A percentile compares a stretch with the other conserved stretches of the same genome.
phyloP scores from a whole-genome alignment of 2,888 invertebrate species.

The Thymelicus sylvestris region DNA sequence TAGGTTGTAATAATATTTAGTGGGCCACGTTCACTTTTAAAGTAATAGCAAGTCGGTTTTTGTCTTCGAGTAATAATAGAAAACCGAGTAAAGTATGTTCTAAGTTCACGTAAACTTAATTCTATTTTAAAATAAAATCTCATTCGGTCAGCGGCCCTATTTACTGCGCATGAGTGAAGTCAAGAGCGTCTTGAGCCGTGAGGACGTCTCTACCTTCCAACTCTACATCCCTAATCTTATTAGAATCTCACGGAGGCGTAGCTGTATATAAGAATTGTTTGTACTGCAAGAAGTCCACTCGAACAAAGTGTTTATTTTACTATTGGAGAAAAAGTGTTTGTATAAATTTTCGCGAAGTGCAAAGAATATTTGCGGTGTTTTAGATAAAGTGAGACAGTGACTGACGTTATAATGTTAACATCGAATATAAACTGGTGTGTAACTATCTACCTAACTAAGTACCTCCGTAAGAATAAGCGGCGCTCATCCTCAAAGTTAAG shows the following conservation, averaged over 20 bases:
- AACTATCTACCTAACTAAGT: neutral
- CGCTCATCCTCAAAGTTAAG: too few species aligned
- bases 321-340: too few species aligned
- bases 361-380: too few species aligned
- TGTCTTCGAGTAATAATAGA: too few species aligned
- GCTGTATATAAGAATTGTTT: conserved; percentile 7
- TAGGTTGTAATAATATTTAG: too few species aligned
- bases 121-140: conserved; percentile 6
- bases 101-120: neutral
- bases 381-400: neutral
- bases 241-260: conserved; percentile 7
- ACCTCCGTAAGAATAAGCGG: too few species aligned
- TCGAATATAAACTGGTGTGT: conserved; percentile 1
- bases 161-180: conserved; percentile 30
- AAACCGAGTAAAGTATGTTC: too few species aligned
- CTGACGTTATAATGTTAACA: neutral
- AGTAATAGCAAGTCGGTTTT: too few species aligned
- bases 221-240: conserved; percentile 21
- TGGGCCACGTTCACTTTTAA: too few species aligned
- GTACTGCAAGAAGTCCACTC: neutral
- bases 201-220: neutral
- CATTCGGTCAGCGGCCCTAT: conserved; percentile 14
- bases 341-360: too few species aligned
- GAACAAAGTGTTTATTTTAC: neutral
- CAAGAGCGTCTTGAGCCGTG: conserved; percentile 12